Evolutionary conservation across 2,888 invertebrate genomes (phyloP).

Genomic region (Autographa pulchrina): DNA sequence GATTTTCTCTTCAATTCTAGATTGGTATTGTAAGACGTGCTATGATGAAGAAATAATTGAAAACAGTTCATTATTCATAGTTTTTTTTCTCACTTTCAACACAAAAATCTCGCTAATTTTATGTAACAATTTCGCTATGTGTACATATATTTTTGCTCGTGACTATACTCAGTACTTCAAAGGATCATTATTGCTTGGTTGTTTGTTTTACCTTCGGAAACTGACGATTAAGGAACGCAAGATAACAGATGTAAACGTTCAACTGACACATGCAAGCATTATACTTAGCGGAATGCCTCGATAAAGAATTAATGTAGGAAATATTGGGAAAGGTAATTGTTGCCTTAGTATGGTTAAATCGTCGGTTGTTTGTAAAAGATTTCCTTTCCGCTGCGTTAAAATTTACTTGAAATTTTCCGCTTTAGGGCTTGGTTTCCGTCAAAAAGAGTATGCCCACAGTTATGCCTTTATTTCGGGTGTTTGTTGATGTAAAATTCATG

Average conservation of each 20-base stretch:
- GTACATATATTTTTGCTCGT: too few relatives aligned
- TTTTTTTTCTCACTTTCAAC: too few relatives aligned
- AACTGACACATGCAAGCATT: constrained; percentile 61
- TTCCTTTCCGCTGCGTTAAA: background rate
- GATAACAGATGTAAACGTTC: constrained; percentile 64
- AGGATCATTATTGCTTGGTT: constrained; percentile 73
- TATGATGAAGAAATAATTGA: too few relatives aligned
- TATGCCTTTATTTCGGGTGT: background rate
- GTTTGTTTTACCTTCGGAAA: constrained; percentile 82
- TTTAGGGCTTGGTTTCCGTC: constrained; percentile 25
- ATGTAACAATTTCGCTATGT: too few relatives aligned
- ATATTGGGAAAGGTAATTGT: constrained; percentile 47
- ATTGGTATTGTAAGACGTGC: too few relatives aligned
- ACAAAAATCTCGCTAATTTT: too few relatives aligned
- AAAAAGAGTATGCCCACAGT: background rate
- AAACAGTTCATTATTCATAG: too few relatives aligned
- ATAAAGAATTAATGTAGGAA: constrained; percentile 60
- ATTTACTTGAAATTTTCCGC: background rate
- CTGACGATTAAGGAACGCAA: constrained; percentile 73
- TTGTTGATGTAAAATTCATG: background rate
- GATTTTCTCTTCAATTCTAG: too few relatives aligned
- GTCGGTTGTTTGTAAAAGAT: constrained; percentile 11
- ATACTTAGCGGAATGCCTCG: constrained; percentile 61
- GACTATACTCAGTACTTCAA: constrained; percentile 52
- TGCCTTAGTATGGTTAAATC: constrained; percentile 38